Evolutionary conservation across 2,113 vertebrate species (phyloP).

Genomic region (Oceanites oceanicus): DNA sequence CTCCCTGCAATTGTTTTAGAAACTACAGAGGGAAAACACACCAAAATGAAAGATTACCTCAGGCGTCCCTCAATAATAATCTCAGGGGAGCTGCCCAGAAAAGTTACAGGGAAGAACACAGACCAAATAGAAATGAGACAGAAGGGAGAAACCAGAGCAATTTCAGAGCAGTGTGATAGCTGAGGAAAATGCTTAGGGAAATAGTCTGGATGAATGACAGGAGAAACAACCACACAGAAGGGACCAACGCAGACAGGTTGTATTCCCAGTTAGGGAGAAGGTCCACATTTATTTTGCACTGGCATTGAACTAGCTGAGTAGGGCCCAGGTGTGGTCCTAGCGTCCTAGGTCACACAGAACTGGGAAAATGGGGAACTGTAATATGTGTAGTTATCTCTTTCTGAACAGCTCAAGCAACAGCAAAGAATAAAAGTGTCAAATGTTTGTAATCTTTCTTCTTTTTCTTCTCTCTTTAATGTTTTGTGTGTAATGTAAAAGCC

Average conservation of each 20-base stretch:
- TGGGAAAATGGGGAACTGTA: neutral
- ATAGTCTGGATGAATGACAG: neutral
- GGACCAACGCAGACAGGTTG: neutral
- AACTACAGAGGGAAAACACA: neutral
- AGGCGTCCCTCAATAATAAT: neutral
- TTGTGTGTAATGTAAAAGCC: neutral
- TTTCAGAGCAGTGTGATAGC: neutral
- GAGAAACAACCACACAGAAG: neutral
- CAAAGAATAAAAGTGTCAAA: neutral
- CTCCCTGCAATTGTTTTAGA: neutral
- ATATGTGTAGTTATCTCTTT: neutral
- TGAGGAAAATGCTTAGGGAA: neutral
- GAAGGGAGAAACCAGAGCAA: neutral
- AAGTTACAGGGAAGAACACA: neutral
- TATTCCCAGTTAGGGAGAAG: neutral
- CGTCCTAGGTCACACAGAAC: fast-evolving
- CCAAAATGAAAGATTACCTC: neutral
- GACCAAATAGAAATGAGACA: neutral
- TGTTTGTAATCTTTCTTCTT: neutral
- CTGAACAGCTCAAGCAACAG: neutral
- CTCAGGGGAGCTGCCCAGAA: neutral
- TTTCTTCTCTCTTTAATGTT: neutral
- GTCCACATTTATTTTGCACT: neutral
- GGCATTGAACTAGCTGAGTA: neutral
- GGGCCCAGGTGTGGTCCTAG: neutral